phyloP scores from a whole-genome alignment of 1,140 invertebrate species.

The Whitmania pigra region DNA sequence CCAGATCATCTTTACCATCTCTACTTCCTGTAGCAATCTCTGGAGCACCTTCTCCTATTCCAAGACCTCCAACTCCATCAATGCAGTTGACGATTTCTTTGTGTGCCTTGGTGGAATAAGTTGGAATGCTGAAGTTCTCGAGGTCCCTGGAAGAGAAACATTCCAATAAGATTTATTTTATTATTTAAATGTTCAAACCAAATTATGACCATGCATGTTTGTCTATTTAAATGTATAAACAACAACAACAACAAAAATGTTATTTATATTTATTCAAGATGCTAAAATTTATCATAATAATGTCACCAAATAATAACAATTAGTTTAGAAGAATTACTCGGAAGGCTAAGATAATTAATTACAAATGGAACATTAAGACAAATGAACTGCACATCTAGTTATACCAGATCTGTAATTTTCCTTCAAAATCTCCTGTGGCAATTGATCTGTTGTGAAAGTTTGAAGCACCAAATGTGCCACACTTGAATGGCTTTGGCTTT shows the following conservation, averaged over 20 bases:
- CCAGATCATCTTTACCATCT: slow-evolving; percentile 55
- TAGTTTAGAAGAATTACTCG: no score
- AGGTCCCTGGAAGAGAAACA: slow-evolving; percentile 55
- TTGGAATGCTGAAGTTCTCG: slow-evolving; percentile 55
- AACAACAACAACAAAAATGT: no score
- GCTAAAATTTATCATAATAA: neutral
- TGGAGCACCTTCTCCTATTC: slow-evolving; percentile 66
- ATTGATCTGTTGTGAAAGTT: slow-evolving; percentile 62
- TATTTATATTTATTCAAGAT: neutral
- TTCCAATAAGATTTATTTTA: neutral
- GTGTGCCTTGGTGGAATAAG: slow-evolving; percentile 73
- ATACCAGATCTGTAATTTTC: slow-evolving; percentile 69
- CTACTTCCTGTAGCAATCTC: slow-evolving; percentile 84
- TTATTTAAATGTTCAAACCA: neutral
- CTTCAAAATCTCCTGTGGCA: slow-evolving; percentile 81
- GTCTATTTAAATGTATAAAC: neutral
- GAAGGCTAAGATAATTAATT: neutral
- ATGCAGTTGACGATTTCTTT: slow-evolving; percentile 78
- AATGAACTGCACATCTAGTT: slow-evolving; percentile 17
- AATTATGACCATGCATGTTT: neutral
- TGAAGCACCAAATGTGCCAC: slow-evolving; percentile 79
- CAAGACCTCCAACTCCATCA: slow-evolving; percentile 78
- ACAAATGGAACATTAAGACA: neutral
- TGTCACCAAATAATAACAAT: neutral
- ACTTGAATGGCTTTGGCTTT: slow-evolving; percentile 72